Base-by-base conservation (phyloP, 2,113 vertebrate species). In the Prinia subflava region DNA sequence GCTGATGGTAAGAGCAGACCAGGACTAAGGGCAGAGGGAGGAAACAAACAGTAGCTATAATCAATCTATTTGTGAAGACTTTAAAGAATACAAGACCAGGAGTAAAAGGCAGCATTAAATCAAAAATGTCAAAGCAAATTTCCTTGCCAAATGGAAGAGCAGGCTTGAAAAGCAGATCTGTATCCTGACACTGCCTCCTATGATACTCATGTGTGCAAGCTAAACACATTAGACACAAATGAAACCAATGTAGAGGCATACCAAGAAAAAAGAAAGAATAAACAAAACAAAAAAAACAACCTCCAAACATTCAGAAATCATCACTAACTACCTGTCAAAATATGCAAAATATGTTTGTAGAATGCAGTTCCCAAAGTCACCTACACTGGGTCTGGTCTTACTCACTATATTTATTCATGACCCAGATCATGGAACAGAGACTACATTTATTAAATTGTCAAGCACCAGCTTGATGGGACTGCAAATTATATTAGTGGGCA, bases 391-490 rank as follows among this genome's bases (percentile, higher is more conserved):
- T 69, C 83, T 88, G 55, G 35, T 93, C 47, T 75, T 70, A 63
- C 30, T 80, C 63, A 23, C 49, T 86, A 10, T 46, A 90, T 93
- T 86, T 75, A 67, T 88, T 86, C 83, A 71, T 67, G 65, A 83
- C 86, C 79, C 63, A 94, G 63, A 69, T 67, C 46, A 73, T 11
- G 50, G 75, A 90, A 76, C 62, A 92, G 47, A 93, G 68, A 75
- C 73, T 39, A 47, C 47, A 70, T 77, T 90, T 83, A 93, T 88
- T 92, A 86, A 83, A 96, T 3, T 87, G 75, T 90, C 71, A 94
- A 83, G 1, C 85, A 73, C 50, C 90, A 83, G 39, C 55, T 85
- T 80, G 83, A 75, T 80, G 76, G 39, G 52, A 93, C 79, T 86
- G 50, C 59, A 86, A 59, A 92, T 80, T 62, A 31, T 23, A 77